Evolutionary conservation across 2,888 invertebrate genomes (phyloP).

Genomic region (Steinernema hermaphroditum): DNA sequence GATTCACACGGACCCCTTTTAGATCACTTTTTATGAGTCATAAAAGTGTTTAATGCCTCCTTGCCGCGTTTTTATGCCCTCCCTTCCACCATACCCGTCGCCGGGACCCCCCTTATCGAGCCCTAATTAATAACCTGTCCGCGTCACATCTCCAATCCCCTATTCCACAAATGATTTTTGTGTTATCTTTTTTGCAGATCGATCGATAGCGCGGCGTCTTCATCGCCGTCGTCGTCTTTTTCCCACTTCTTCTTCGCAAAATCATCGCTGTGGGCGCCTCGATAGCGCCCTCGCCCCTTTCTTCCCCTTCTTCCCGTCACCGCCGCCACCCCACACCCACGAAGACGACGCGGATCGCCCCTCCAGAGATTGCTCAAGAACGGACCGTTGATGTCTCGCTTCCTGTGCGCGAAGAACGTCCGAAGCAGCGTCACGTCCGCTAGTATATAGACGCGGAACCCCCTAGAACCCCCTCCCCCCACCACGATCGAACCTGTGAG

Average conservation of each 20-base stretch:
- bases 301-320: constrained; percentile 5
- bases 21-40: too few relatives aligned
- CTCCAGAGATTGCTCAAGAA: too few relatives aligned
- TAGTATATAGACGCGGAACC: neutral
- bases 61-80: too few relatives aligned
- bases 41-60: too few relatives aligned
- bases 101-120: too few relatives aligned
- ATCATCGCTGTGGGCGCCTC: constrained; percentile 23
- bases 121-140: too few relatives aligned
- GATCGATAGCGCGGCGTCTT: constrained; percentile 27
- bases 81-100: too few relatives aligned
- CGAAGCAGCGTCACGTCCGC: neutral
- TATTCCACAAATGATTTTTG: neutral
- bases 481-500: neutral
- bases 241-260: neutral
- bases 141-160: too few relatives aligned
- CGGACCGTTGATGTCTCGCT: too few relatives aligned
- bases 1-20: too few relatives aligned
- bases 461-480: neutral
- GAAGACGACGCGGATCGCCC: neutral
- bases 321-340: neutral
- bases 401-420: neutral
- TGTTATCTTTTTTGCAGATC: constrained; percentile 25
- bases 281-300: constrained; percentile 17
- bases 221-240: constrained; percentile 19